phyloP scores from a whole-genome alignment of 2,113 vertebrate genomes.

The Seriola quinqueradiata region DNA sequence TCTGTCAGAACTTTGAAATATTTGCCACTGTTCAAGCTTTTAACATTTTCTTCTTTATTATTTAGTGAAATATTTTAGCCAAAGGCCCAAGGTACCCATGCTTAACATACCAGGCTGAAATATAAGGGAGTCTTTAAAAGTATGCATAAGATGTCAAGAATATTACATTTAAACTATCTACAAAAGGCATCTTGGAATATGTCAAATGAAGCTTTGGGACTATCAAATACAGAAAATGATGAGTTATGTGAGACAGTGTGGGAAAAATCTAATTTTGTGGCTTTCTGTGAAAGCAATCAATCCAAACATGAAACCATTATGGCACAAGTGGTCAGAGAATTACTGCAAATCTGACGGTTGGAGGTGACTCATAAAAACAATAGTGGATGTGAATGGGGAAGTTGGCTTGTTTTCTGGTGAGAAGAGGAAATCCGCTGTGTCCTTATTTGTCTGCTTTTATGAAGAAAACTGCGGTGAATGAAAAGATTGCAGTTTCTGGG shows the following conservation, averaged over 20 bases:
- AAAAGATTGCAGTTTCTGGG: conserved; percentile 60
- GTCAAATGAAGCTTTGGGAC: not conserved
- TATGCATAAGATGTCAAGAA: not conserved
- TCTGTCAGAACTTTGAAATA: too few species aligned
- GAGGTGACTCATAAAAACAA: conserved; percentile 60
- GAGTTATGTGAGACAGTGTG: not conserved
- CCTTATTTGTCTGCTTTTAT: conserved; percentile 67
- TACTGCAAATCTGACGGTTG: conserved; percentile 12
- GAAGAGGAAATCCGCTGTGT: conserved; percentile 76
- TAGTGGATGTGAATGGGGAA: conserved; percentile 57
- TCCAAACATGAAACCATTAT: conserved; percentile 26
- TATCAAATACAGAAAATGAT: not conserved
- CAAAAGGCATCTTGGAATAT: not conserved
- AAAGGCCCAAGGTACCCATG: too few species aligned
- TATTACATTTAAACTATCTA: not conserved
- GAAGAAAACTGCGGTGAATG: conserved; percentile 70
- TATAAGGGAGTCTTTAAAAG: not conserved
- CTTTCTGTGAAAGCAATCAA: not conserved
- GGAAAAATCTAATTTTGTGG: not conserved
- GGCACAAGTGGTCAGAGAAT: conserved; percentile 35
- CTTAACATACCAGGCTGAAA: not conserved
- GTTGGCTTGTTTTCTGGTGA: conserved; percentile 40
- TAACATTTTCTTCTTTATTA: too few species aligned
- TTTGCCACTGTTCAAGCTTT: too few species aligned
- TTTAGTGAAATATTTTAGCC: too few species aligned